Percentiles rank a stretch among this genome's conserved stretches.
These are phyloP conservation scores for Atrina japonica DNA, from an alignment of 2,888 invertebrate species.

Conservation along the genomic window DNA sequence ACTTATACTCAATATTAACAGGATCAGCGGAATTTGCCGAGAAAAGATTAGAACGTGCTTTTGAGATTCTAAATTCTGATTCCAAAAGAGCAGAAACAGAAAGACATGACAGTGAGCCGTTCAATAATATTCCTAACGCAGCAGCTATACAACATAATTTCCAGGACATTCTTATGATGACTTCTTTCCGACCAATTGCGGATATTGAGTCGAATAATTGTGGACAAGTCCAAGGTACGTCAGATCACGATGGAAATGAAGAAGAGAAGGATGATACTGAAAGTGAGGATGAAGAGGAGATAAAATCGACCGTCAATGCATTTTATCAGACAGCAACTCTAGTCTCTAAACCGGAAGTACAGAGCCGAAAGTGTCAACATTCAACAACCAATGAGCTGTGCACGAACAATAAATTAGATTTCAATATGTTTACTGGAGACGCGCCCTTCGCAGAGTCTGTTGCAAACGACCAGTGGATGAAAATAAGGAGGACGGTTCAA, in stretches of 20 bases:
- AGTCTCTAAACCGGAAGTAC: neutral
- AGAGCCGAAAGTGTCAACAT: neutral
- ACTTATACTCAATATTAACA: neutral
- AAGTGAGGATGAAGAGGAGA: neutral
- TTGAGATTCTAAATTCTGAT: neutral
- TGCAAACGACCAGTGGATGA: conserved; percentile 1
- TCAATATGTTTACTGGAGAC: no score
- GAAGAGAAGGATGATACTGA: neutral
- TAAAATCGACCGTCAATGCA: no score
- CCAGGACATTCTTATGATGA: conserved; percentile 59
- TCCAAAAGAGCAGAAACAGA: neutral
- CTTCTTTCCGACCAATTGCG: conserved; percentile 50
- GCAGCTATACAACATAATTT: conserved; percentile 61
- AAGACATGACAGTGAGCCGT: neutral
- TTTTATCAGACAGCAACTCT: no score
- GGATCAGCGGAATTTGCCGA: neutral
- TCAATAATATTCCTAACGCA: conserved; percentile 50
- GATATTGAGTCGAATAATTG: conserved; percentile 21
- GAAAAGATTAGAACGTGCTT: conserved; percentile 6
- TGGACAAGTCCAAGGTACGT: conserved; percentile 24
- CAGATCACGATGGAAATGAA: conserved; percentile 10
- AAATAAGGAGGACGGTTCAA: conserved; percentile 29
- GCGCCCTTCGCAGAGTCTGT: no score
- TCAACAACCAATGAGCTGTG: neutral
- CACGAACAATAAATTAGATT: no score